Evolutionary conservation across 2,888 invertebrate genomes (phyloP).

Genomic region (Aplocera efformata): DNA sequence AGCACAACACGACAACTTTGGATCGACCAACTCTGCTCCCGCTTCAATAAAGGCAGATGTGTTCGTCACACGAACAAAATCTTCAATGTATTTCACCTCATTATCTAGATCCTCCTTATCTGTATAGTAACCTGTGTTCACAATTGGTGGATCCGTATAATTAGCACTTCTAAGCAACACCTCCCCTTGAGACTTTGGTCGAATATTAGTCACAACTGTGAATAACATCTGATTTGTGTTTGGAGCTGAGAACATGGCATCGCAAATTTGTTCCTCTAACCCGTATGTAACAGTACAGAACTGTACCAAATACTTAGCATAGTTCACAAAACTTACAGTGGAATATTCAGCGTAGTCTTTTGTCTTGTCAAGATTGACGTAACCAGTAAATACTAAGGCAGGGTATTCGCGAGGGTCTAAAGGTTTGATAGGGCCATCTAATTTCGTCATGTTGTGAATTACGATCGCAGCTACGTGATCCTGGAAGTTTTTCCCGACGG

Average conservation of each 20-base stretch:
- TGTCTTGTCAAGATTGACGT: constrained; percentile 32
- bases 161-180: constrained; percentile 34
- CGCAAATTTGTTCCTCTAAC: constrained; percentile 19
- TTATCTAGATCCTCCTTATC: constrained; percentile 36
- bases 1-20: constrained; percentile 21
- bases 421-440: neutral
- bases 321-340: constrained; percentile 24
- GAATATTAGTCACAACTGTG: constrained; percentile 26
- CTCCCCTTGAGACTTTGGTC: constrained; percentile 37
- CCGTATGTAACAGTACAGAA: constrained; percentile 22
- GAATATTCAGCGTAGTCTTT: constrained; percentile 37
- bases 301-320: constrained; percentile 19
- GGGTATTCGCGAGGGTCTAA: constrained; percentile 53
- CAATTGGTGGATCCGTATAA: constrained; percentile 34
- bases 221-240: constrained; percentile 22
- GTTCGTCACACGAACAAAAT: constrained; percentile 37
- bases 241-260: constrained; percentile 20
- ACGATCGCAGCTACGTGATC: constrained; percentile 33
- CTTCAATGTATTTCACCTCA: constrained; percentile 31
- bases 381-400: constrained; percentile 21
- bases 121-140: constrained; percentile 32
- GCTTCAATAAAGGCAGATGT: constrained; percentile 38
- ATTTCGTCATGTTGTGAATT: constrained; percentile 27
- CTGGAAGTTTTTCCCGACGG: constrained; percentile 44
- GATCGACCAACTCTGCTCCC: constrained; percentile 30